Evolutionary conservation across 2,888 invertebrate genomes (phyloP).

Genomic region (Endomychus coccineus): DNA sequence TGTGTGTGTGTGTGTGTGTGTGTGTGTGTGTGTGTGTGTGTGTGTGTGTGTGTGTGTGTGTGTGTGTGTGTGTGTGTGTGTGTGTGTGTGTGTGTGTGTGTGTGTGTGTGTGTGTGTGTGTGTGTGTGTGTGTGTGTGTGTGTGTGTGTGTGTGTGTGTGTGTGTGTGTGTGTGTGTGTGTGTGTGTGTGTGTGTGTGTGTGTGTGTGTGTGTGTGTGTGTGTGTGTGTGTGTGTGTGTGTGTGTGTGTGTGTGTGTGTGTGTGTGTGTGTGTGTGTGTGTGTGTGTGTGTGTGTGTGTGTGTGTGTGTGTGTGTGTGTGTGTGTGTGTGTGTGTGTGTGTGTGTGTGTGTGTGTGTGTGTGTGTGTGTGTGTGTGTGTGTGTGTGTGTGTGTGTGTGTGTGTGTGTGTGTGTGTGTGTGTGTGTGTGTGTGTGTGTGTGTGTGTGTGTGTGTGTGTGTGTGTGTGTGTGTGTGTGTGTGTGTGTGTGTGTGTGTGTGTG

Average conservation of each 20-base stretch:
- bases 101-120: no score
- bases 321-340: conserved; percentile 1
- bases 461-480: conserved; percentile 1
- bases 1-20: no score
- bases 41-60: no score
- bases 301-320: conserved; percentile 1
- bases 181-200: conserved; percentile 1
- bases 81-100: no score
- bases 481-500: conserved; percentile 1
- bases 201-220: conserved; percentile 1
- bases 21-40: no score
- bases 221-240: conserved; percentile 1
- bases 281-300: conserved; percentile 1
- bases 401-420: conserved; percentile 1
- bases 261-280: conserved; percentile 1
- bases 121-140: no score
- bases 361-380: conserved; percentile 1
- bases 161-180: conserved; percentile 1
- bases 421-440: conserved; percentile 1
- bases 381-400: conserved; percentile 1
- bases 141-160: conserved; percentile 1
- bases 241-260: conserved; percentile 1
- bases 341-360: conserved; percentile 1
- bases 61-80: no score
- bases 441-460: conserved; percentile 1